phyloP scores from a whole-genome alignment of 1,140 invertebrate species.

The Lamellibrachia luymesi region DNA sequence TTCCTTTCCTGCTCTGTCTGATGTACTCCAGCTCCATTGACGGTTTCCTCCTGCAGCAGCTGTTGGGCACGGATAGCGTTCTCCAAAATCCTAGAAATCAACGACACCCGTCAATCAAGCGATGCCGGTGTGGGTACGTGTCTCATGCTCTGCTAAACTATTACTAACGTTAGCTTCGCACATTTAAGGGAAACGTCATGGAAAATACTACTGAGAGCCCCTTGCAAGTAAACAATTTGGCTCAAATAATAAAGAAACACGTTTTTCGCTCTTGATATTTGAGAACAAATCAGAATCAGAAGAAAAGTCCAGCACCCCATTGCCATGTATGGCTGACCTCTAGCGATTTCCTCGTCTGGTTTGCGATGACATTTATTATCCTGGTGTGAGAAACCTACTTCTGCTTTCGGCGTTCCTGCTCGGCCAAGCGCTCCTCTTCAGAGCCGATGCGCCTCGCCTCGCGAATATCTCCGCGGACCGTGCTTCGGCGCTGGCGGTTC shows the following conservation, averaged over 20 bases:
- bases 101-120: not conserved
- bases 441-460: conserved; percentile 78
- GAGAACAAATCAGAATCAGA: too few relatives aligned
- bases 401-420: not conserved
- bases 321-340: too few relatives aligned
- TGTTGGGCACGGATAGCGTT: not conserved
- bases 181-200: too few relatives aligned
- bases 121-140: not conserved
- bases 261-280: too few relatives aligned
- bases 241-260: too few relatives aligned
- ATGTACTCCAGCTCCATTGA: not conserved
- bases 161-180: too few relatives aligned
- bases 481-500: conserved; percentile 82
- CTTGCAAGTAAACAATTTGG: too few relatives aligned
- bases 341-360: not conserved
- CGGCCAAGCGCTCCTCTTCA: conserved; percentile 63
- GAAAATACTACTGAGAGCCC: too few relatives aligned
- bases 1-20: not conserved
- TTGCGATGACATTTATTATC: not conserved
- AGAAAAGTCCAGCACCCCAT: too few relatives aligned
- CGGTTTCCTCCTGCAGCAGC: not conserved
- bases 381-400: not conserved
- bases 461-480: conserved; percentile 84
- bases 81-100: not conserved
- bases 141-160: too few relatives aligned